Base-by-base conservation (phyloP, 2,113 vertebrate genomes). In the Dascyllus trimaculatus region DNA sequence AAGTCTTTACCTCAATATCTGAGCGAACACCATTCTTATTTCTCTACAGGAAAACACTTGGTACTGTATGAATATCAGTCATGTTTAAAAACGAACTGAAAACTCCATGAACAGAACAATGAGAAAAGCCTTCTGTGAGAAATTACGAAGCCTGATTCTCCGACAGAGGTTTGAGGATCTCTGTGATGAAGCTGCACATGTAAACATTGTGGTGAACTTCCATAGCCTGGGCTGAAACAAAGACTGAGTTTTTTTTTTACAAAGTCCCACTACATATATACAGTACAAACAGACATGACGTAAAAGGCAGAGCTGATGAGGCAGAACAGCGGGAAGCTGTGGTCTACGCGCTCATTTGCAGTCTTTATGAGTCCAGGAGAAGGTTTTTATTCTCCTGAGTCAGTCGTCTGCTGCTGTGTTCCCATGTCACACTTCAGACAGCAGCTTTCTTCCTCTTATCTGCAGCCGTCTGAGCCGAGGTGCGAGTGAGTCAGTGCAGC, bases 401-500 rank as follows among this genome's bases (percentile, higher is more conserved):
- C 62, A 48, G 38, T 22, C 35, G 49, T 46, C 43, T 59, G 43
- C 74, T 60, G 45, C 54, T 45, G 32, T 0, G 5, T 61, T 77
- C 46, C 35, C 63, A 26, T 22, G 26, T 25, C 22, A 22, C 5
- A 9, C 54, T 53, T 45, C 19, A 29, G 53, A 68, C 38, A 51
- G 38, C 11, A n/a, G 11, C 35, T 9, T 4, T 43, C 61, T 38
- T 58, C 54, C 11, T 29, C 52, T 65, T 58, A 60, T 77, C 64
- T 22, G 32, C 54, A 18, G 73, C 18, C 53, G 15, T n/a, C 54
- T 48, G 22, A 45, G 63, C 3, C 4, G 54, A 78, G 65, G 57
- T 24, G 74, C 52, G 26, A 53, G 22, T 32, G 65, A 78, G 24
- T 35, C 57, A 62, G 48, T 17, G 32, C 64, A 61, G 74, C 52